These are phyloP conservation scores for Hyalella azteca DNA, from an alignment of 2,888 invertebrate genomes.

Conservation along the genomic window DNA sequence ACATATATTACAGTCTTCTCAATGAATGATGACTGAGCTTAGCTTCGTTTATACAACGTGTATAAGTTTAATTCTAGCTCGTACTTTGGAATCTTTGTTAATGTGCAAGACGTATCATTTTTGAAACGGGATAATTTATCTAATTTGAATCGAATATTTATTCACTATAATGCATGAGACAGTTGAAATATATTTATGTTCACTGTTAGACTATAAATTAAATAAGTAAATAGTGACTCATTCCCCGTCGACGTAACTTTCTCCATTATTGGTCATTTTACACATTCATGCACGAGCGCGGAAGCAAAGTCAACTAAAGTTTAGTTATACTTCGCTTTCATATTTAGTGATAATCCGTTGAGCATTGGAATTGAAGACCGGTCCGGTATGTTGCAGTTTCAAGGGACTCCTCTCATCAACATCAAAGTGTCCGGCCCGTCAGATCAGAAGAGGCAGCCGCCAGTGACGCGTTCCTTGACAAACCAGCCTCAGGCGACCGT, in stretches of 20 bases:
- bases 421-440: neutral
- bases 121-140: too few relatives aligned
- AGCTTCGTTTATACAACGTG: too few relatives aligned
- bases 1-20: too few relatives aligned
- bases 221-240: neutral
- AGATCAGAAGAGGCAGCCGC: neutral
- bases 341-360: neutral
- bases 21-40: too few relatives aligned
- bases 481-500: neutral
- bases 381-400: neutral
- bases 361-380: neutral
- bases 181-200: too few relatives aligned
- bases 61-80: too few relatives aligned
- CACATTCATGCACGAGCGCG: neutral
- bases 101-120: too few relatives aligned
- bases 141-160: too few relatives aligned
- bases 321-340: neutral
- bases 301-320: neutral
- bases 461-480: neutral
- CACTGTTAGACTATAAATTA: neutral
- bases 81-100: too few relatives aligned
- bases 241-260: neutral
- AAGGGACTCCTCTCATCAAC: neutral
- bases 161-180: too few relatives aligned
- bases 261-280: neutral